Base-by-base conservation (phyloP, 2,888 invertebrate genomes). In the Hirtodrosophila cameraria region DNA sequence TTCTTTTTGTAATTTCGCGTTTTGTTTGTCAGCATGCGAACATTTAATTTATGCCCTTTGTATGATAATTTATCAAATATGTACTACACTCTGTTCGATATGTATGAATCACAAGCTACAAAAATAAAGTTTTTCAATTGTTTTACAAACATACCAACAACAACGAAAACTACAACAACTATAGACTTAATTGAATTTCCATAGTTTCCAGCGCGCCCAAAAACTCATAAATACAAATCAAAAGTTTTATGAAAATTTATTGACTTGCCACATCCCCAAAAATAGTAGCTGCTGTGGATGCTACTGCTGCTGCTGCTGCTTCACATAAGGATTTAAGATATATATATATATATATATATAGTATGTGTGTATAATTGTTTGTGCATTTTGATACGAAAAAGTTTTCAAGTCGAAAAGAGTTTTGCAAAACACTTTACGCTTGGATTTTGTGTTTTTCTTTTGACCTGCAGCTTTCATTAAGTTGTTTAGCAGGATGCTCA, bases 221-320 rank as follows among this genome's bases (percentile, higher is more conserved):
- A 79, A 83, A 69, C 77, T 66, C 81, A 76, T 80, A 86, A 77
- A 80, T 86, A 84, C 80, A 86, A 86, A 80, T 80, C 80, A 86
- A 86, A 80, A 80, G 81, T 80, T 80, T 81, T 86, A 80, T 86
- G 85, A 75, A 86, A 86, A 80, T 80, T 80, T 80, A 80, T 80
- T 77, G 86, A 77, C 64, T 66, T 75, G 43, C 58, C 50, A 46
- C 45, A 46, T 27, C 42, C 71, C 65, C 58, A 30, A 43, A 59
- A 23, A 8, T 7, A 30, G n/a, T 12, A 30, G 12, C 8, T 39
- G 30, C 16, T 25, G 16, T 15, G 16, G 13, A 2, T 23, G 23
- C 55, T 20, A 12, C 42, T 39, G 50, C 42, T 18, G 49, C 42
- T 31, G 41, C 38, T 36, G 30, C 33, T 53, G 23, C 57, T 27